phyloP scores from a whole-genome alignment of 2,797 vertebrate species.

The Etheostoma perlongum region DNA sequence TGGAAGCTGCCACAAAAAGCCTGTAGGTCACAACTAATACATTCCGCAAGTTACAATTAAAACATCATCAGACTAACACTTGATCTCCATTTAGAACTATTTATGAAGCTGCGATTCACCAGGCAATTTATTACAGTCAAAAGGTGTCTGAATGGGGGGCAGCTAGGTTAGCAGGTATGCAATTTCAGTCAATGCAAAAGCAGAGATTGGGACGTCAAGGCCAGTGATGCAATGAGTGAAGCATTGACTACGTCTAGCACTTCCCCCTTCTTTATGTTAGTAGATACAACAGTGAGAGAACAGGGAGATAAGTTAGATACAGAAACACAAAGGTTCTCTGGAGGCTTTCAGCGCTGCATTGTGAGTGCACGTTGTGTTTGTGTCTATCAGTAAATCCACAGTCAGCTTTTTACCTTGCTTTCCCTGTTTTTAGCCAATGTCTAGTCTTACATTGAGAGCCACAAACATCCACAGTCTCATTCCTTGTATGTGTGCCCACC shows the following conservation, averaged over 20 bases:
- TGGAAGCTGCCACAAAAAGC: slow-evolving; percentile 83
- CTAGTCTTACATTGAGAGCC: no score
- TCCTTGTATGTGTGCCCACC: no score
- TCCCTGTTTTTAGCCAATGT: no score
- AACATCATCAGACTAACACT: slow-evolving; percentile 83
- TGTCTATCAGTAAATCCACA: no score
- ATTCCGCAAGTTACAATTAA: slow-evolving; percentile 86
- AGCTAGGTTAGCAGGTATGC: slow-evolving; percentile 80
- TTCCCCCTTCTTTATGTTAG: slow-evolving; percentile 39
- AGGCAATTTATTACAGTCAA: slow-evolving; percentile 85
- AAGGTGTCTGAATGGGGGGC: slow-evolving; percentile 76
- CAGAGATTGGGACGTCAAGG: slow-evolving; percentile 68
- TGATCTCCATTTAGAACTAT: slow-evolving; percentile 82
- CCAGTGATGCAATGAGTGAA: slow-evolving; percentile 65
- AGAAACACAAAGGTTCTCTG: background rate
- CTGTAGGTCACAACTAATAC: slow-evolving; percentile 85
- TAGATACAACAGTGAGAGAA: slow-evolving; percentile 33
- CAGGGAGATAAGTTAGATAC: slow-evolving; percentile 24
- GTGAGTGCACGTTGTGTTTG: no score
- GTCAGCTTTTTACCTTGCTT: no score
- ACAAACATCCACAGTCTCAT: no score
- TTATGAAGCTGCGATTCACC: slow-evolving; percentile 78
- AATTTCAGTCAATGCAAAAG: slow-evolving; percentile 79
- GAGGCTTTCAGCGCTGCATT: no score
- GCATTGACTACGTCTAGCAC: slow-evolving; percentile 45